Evolutionary conservation across 2,113 vertebrate genomes (phyloP).

Genomic region (Sander vitreus): DNA sequence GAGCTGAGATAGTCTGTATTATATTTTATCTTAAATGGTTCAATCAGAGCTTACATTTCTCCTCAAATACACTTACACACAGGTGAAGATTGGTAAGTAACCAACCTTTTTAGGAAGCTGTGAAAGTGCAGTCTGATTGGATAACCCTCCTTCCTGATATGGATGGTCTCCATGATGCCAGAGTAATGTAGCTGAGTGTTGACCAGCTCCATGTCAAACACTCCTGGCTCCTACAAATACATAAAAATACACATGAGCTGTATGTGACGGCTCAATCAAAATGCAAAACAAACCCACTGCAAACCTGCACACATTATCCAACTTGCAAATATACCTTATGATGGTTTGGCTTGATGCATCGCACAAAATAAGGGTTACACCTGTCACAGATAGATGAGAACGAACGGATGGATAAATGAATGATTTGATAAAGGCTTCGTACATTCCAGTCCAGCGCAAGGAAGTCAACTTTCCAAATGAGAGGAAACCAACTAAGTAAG

Average conservation of each 20-base stretch:
- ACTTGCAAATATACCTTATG: conserved; percentile 89
- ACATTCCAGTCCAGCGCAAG: background rate
- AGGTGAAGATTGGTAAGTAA: background rate
- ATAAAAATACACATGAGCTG: conserved; percentile 24
- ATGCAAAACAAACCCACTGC: conserved; percentile 18
- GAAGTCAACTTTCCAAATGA: background rate
- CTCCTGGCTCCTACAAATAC: conserved; percentile 86
- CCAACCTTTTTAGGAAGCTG: conserved; percentile 91
- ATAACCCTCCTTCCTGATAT: conserved; percentile 95
- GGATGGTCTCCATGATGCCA: conserved; percentile 95
- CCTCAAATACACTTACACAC: background rate
- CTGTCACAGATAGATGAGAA: conserved; percentile 81
- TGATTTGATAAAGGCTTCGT: conserved; percentile 9
- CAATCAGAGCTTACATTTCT: background rate
- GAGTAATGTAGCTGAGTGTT: conserved; percentile 92
- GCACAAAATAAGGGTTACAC: conserved; percentile 96
- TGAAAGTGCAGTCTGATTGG: conserved; percentile 92
- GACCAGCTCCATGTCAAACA: conserved; percentile 92
- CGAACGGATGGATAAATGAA: conserved; percentile 33
- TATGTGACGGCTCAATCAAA: background rate
- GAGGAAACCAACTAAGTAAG: background rate
- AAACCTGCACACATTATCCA: conserved; percentile 49
- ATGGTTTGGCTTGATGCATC: conserved; percentile 98
- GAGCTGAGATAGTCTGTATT: background rate
- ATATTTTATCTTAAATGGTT: background rate